Base-by-base conservation (phyloP, 1,140 invertebrate species). In the Caenorhabditis tropicalis region DNA sequence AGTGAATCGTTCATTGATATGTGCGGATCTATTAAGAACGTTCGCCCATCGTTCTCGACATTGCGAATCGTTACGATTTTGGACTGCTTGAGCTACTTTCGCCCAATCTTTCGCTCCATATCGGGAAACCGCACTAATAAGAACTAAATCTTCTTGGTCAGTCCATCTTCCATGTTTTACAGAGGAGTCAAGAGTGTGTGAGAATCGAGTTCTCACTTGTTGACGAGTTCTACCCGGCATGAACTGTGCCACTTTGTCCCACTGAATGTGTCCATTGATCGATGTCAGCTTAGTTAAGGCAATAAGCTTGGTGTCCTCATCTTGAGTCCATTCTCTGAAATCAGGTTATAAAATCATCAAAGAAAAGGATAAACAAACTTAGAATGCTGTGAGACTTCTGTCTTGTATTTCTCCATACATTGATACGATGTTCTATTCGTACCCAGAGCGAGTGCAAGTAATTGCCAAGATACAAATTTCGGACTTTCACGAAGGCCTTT, bases 391-490 rank as follows among this genome's bases (percentile, higher is more conserved):
- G 89, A 89, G 15, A 91, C 83, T 70, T 90, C 87, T 27, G 87
- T 86, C 58, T 91, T 90, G 79, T 90, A 92, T 83, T 90, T 89
- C 86, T 91, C 90, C n/a, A 92, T 74, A 82, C 91, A 92, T 53
- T 91, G 91, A 58, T 89, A 92, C 4, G 91, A 85, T 56, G 91
- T 91, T 49, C 91, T 83, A 21, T 88, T 87, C 15, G 91, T 91
- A 82, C 89, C 89, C 0, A 92, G 81, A 82, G 90, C 88, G 31
- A 88, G 60, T 12, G 91, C 91, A 48, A 92, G 89, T 12, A 87
- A 39, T 24, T 86, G 79, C 91, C 91, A 92, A 53, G 91, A 88
- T 19, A 87, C 49, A 39, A 86, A 87, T 10, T 43, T 56, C 81
- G 89, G 85, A 79, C 87, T 87, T 43, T 88, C 85, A 1, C 87